phyloP scores from a whole-genome alignment of 2,888 invertebrate species.

The Ectemnius continuus region DNA sequence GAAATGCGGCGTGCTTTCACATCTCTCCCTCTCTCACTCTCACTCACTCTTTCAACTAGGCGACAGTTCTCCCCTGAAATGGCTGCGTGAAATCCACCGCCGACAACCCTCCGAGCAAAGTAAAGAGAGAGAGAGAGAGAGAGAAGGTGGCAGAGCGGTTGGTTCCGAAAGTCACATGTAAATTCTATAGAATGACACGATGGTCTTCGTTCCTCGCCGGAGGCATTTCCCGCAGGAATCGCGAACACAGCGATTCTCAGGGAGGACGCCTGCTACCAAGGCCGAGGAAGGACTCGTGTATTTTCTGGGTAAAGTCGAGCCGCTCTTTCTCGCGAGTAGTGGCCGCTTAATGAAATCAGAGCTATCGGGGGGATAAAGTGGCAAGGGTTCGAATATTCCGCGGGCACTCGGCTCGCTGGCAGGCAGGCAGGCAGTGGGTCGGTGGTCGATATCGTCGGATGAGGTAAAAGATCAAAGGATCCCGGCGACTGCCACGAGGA shows the following conservation, averaged over 20 bases:
- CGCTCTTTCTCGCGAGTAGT: neutral
- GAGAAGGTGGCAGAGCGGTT: too few species aligned
- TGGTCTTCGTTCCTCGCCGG: too few species aligned
- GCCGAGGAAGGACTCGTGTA: neutral
- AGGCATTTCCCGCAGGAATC: neutral
- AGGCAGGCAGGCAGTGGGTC: neutral
- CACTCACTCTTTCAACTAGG: too few species aligned
- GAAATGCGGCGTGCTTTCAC: constrained; percentile 43
- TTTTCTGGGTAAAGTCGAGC: neutral
- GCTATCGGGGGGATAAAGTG: constrained; percentile 38
- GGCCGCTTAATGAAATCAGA: constrained; percentile 50
- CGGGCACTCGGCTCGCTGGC: constrained; percentile 3
- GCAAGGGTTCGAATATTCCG: constrained; percentile 31
- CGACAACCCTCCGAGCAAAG: too few species aligned
- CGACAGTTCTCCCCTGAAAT: too few species aligned
- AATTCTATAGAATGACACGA: too few species aligned
- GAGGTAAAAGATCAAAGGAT: constrained; percentile 57
- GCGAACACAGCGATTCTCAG: neutral
- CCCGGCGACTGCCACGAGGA: constrained; percentile 25
- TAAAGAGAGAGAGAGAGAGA: too few species aligned
- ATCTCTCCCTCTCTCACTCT: constrained; percentile 5
- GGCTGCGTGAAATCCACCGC: too few species aligned
- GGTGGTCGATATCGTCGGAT: constrained; percentile 32
- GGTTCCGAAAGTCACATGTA: too few species aligned
- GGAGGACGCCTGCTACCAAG: constrained; percentile 1